These are phyloP conservation scores for Neodontobutis hainanensis DNA, from an alignment of 2,113 vertebrate genomes.

Conservation along the genomic window DNA sequence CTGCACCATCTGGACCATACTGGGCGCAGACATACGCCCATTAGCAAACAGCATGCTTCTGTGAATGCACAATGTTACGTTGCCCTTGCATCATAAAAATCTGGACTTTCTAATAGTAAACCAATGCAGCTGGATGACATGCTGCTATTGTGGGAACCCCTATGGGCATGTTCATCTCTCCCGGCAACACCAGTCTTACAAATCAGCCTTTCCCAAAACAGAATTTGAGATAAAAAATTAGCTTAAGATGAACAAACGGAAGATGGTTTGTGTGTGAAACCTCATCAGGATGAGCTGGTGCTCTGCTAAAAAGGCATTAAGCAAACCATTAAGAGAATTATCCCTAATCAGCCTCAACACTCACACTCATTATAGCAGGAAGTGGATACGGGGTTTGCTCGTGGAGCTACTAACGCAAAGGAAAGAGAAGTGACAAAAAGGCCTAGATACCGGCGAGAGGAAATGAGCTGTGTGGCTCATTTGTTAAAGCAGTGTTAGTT, in stretches of 20 bases:
- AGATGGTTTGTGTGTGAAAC: slow-evolving; percentile 29
- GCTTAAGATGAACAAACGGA: slow-evolving; percentile 13
- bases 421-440: slow-evolving; percentile 26
- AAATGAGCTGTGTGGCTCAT: slow-evolving; percentile 2
- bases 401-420: slow-evolving; percentile 4
- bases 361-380: slow-evolving; percentile 46
- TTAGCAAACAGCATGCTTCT: slow-evolving; percentile 54
- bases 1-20: slow-evolving; percentile 71
- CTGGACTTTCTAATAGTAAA: slow-evolving; percentile 51
- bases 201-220: slow-evolving; percentile 29
- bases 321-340: slow-evolving; percentile 61
- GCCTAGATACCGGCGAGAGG: slow-evolving; percentile 8
- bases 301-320: slow-evolving; percentile 49
- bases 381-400: slow-evolving; percentile 24
- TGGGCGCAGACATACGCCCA: slow-evolving; percentile 51
- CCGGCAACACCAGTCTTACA: slow-evolving; percentile 17
- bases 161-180: slow-evolving; percentile 21
- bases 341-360: slow-evolving; percentile 54
- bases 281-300: slow-evolving; percentile 31
- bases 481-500: background rate
- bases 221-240: slow-evolving; percentile 37
- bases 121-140: slow-evolving; percentile 19
- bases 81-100: slow-evolving; percentile 52
- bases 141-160: slow-evolving; percentile 20
- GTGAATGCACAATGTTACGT: slow-evolving; percentile 47